These are phyloP conservation scores for Halictus rubicundus DNA, from an alignment of 1,140 invertebrate species.

Conservation along the genomic window DNA sequence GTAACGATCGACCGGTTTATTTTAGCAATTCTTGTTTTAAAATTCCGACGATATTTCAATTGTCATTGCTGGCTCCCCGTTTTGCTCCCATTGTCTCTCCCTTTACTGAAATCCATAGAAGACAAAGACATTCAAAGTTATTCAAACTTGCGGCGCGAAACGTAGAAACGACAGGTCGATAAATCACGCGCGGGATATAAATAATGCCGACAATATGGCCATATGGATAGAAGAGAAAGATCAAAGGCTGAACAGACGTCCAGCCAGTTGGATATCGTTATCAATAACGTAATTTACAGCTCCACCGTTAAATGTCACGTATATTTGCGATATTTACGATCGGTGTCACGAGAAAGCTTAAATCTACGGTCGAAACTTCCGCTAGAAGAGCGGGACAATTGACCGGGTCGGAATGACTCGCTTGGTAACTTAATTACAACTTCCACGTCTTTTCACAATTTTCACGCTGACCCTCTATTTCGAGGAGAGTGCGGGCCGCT, in stretches of 20 bases:
- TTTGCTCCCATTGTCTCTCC: no score
- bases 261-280: constrained; percentile 12
- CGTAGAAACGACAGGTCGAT: constrained; percentile 23
- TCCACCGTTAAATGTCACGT: background rate
- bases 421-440: background rate
- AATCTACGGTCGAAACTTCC: background rate
- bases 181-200: constrained; percentile 32
- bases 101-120: background rate
- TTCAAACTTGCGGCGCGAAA: constrained; percentile 7
- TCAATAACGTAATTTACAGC: constrained; percentile 22
- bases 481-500: no score
- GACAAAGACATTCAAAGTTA: background rate
- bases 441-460: no score
- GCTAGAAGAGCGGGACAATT: background rate
- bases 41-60: no score
- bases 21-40: no score
- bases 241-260: background rate
- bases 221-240: background rate
- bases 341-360: background rate
- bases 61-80: no score
- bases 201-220: constrained; percentile 26
- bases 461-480: no score
- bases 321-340: constrained; percentile 17
- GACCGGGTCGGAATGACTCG: background rate
- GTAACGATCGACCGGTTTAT: no score